A percentile compares a stretch with the other conserved stretches of the same genome.
Conservation (phyloP, 2,797 vertebrate species). For the Pteronotus mesoamericanus region DNA sequence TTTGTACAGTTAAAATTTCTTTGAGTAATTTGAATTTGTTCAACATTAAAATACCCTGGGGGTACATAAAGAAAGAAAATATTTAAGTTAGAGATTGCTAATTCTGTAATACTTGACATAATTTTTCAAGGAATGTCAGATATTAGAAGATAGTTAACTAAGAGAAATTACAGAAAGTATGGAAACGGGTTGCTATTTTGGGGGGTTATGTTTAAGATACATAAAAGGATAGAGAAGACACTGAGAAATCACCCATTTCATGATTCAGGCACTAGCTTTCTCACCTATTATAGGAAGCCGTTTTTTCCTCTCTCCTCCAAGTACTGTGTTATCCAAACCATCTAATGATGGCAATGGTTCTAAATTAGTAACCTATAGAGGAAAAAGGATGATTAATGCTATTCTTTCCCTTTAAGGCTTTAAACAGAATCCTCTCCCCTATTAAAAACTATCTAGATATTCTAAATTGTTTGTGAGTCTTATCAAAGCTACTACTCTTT, state of each 20-base stretch:
- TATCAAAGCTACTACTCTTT: background rate
- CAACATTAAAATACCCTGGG: slow-evolving; percentile 16
- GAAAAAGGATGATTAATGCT: slow-evolving; percentile 21
- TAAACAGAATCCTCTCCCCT: background rate
- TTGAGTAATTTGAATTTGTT: slow-evolving; percentile 4
- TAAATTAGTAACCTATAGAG: slow-evolving; percentile 81
- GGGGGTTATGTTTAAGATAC: background rate
- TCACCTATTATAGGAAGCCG: slow-evolving; percentile 90
- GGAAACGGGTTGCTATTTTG: background rate
- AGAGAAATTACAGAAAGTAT: background rate
- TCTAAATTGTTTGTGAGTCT: background rate
- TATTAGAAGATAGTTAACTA: background rate
- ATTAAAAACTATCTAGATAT: background rate
- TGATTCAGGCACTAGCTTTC: slow-evolving; percentile 39
- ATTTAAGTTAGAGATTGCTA: background rate
- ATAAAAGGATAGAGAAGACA: slow-evolving; percentile 9
- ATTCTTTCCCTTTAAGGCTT: slow-evolving; percentile 16
- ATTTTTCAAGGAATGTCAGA: slow-evolving; percentile 16
- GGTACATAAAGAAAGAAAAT: slow-evolving; percentile 33
- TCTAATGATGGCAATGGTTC: slow-evolving; percentile 89
- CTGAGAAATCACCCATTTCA: background rate
- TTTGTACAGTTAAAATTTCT: slow-evolving; percentile 30
- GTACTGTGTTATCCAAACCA: slow-evolving; percentile 93
- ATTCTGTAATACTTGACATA: background rate
- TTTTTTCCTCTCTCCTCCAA: slow-evolving; percentile 90